Percentiles rank a stretch among this genome's conserved stretches.
phyloP scores from a whole-genome alignment of 2,888 invertebrate genomes.

The Bembecia ichneumoniformis region DNA sequence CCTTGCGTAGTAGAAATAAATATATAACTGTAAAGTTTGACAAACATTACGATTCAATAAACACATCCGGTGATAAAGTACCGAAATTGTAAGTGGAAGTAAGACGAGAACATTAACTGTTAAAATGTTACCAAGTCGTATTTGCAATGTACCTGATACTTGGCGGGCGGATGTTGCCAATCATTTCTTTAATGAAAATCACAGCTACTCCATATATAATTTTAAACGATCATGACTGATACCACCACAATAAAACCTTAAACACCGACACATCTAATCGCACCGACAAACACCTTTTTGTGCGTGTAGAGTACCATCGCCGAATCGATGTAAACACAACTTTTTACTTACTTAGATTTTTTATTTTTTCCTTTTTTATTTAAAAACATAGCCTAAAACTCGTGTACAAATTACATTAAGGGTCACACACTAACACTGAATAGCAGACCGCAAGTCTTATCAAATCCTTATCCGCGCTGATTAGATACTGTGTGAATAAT shows the following conservation, averaged over 20 bases:
- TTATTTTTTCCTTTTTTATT: neutral
- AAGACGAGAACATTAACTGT: too few relatives aligned
- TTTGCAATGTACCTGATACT: neutral
- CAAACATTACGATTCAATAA: too few relatives aligned
- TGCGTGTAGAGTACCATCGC: too few relatives aligned
- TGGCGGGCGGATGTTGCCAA: neutral
- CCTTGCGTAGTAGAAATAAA: too few relatives aligned
- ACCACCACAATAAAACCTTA: too few relatives aligned
- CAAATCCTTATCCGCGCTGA: slow-evolving; percentile 42
- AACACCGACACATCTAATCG: too few relatives aligned
- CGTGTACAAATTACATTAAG: neutral
- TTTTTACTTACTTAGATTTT: neutral
- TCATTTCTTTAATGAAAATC: neutral
- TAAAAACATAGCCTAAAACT: neutral
- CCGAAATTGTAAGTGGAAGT: too few relatives aligned
- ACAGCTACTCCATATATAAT: neutral
- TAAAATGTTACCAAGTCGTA: neutral
- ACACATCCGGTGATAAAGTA: too few relatives aligned
- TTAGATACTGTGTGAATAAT: slow-evolving; percentile 50
- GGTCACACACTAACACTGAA: slow-evolving; percentile 19
- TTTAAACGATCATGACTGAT: too few relatives aligned
- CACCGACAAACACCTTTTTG: too few relatives aligned
- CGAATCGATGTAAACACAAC: neutral
- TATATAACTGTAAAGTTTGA: too few relatives aligned
- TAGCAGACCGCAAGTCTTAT: slow-evolving; percentile 37